phyloP scores from a whole-genome alignment of 2,113 vertebrate genomes.

The Corvus moneduloides region DNA sequence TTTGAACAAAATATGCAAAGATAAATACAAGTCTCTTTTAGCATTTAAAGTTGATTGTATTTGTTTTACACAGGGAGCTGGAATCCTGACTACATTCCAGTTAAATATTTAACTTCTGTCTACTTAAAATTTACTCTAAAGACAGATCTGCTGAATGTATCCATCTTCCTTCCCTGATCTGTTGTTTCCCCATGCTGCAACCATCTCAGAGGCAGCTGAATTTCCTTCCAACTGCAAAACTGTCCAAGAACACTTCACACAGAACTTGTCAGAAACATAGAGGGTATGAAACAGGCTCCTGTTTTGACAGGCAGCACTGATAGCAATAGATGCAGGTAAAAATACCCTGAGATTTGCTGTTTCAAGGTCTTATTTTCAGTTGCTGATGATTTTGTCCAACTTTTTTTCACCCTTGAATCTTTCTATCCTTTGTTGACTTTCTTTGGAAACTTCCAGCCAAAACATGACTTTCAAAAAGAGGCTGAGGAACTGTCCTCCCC shows the following conservation, averaged over 20 bases:
- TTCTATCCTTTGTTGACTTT: background rate
- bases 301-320: background rate
- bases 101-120: background rate
- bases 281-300: background rate
- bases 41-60: background rate
- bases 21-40: background rate
- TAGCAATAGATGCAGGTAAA: background rate
- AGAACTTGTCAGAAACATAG: background rate
- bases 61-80: background rate
- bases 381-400: background rate
- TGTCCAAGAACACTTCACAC: background rate
- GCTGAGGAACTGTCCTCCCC: background rate
- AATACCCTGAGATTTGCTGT: background rate
- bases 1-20: background rate
- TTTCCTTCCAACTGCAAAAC: background rate
- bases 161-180: background rate
- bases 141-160: background rate
- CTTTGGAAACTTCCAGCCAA: background rate
- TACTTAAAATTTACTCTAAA: background rate
- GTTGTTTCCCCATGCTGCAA: background rate
- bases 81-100: background rate
- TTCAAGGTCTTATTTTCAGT: background rate
- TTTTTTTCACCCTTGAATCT: background rate
- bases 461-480: background rate
- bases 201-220: background rate